A percentile compares a stretch with the other conserved stretches of the same genome.
These are phyloP conservation scores for Tipula vernalis DNA, from an alignment of 2,888 invertebrate species.

Conservation along the genomic window DNA sequence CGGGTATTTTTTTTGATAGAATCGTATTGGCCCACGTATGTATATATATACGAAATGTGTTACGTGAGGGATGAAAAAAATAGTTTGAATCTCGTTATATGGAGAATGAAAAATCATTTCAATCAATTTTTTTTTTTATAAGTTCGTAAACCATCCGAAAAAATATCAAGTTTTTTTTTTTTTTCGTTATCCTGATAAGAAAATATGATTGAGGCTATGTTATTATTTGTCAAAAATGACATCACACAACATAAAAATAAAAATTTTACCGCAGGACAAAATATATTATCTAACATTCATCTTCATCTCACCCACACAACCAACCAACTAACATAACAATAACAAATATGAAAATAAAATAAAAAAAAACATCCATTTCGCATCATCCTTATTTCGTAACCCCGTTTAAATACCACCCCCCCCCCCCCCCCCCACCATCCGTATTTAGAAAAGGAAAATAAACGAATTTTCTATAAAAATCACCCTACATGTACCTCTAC, in stretches of 20 bases:
- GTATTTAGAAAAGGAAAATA: neutral
- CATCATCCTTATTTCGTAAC: neutral
- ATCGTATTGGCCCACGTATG: neutral
- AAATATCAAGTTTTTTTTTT: neutral
- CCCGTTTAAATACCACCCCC: neutral
- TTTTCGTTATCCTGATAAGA: neutral
- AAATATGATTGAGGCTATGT: neutral
- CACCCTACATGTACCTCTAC: neutral
- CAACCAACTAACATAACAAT: neutral
- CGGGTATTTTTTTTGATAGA: neutral
- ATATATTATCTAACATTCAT: slow-evolving; percentile 4
- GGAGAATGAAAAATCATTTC: neutral
- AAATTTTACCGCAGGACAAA: slow-evolving; percentile 1
- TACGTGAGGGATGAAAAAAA: neutral
- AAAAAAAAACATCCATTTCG: neutral
- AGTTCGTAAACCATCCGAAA: neutral
- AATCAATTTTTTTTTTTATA: neutral
- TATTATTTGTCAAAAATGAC: slow-evolving; percentile 10
- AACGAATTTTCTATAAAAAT: neutral
- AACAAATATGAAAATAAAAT: neutral
- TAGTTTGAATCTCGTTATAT: neutral
- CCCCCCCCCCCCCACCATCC: neutral
- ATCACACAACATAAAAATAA: slow-evolving; percentile 8
- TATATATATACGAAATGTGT: neutral
- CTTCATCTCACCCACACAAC: neutral